phyloP scores from a whole-genome alignment of 1,140 invertebrate genomes.

The Wasmannia auropunctata region DNA sequence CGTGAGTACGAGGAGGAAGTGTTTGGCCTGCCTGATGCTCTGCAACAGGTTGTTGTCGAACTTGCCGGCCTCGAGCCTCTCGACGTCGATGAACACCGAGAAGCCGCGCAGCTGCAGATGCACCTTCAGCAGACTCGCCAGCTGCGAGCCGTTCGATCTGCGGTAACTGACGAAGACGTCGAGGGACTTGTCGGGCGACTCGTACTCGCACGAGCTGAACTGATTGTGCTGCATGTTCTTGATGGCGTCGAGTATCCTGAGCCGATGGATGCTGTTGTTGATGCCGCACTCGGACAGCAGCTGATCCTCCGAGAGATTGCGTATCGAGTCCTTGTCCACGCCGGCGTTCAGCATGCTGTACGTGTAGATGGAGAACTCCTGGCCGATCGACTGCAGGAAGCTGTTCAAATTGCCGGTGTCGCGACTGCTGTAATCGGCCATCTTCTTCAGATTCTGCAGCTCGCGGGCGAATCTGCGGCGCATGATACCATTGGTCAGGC shows the following conservation, averaged over 20 bases:
- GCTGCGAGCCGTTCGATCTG: conserved; percentile 98
- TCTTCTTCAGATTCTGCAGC: conserved; percentile 96
- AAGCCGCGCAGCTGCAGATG: conserved; percentile 98
- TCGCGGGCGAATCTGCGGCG: conserved; percentile 97
- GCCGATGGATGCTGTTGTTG: conserved; percentile 96
- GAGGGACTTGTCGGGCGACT: conserved; percentile 93
- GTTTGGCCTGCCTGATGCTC: conserved; percentile 98
- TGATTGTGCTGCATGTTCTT: conserved; percentile 89
- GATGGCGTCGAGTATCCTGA: conserved; percentile 95
- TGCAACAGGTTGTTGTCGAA: conserved; percentile 99
- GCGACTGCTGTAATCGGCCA: conserved; percentile 98
- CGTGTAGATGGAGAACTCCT: conserved; percentile 98
- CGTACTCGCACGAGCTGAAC: conserved; percentile 88
- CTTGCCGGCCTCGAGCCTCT: conserved; percentile 97
- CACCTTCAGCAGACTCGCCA: conserved; percentile 96
- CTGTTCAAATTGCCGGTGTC: conserved; percentile 96
- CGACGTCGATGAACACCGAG: conserved; percentile 98
- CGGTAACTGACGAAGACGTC: conserved; percentile 99
- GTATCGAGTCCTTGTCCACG: conserved; percentile 94
- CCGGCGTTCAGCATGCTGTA: conserved; percentile 98
- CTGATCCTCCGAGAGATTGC: conserved; percentile 95
- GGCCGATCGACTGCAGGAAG: conserved; percentile 94
- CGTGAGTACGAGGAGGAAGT: conserved; percentile 98
- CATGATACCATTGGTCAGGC: conserved; percentile 96
- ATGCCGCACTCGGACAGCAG: conserved; percentile 96